Evolutionary conservation across 2,888 invertebrate genomes (phyloP).

Genomic region (Lepetodrilus schrolli): DNA sequence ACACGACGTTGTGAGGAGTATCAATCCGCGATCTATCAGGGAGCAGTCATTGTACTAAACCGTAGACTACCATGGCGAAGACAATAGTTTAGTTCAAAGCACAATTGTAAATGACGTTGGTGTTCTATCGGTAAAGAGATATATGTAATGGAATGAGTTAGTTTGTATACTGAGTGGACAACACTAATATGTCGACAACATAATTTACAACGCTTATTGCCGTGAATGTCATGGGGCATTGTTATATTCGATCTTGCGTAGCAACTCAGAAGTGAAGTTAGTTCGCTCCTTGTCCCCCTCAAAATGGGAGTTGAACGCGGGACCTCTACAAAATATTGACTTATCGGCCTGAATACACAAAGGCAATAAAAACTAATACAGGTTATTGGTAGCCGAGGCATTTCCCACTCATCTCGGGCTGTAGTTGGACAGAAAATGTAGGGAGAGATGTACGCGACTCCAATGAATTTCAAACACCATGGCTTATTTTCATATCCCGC

Average conservation of each 20-base stretch:
- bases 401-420: not conserved
- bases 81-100: not conserved
- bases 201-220: conserved; percentile 23
- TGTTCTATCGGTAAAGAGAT: not conserved
- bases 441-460: not conserved
- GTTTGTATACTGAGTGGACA: conserved; percentile 2
- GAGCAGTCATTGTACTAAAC: conserved; percentile 16
- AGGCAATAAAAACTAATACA: conserved; percentile 9
- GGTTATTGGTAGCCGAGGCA: not conserved
- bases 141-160: conserved; percentile 12
- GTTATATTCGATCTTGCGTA: not conserved
- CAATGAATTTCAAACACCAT: not conserved
- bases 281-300: conserved; percentile 12
- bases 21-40: conserved; percentile 24
- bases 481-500: not conserved
- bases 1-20: conserved; percentile 14
- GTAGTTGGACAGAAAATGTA: conserved; percentile 12
- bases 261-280: conserved; percentile 4
- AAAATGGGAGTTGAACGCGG: conserved; percentile 14
- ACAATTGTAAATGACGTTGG: conserved; percentile 17
- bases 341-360: conserved; percentile 23
- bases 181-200: conserved; percentile 1
- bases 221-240: not conserved
- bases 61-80: conserved; percentile 6
- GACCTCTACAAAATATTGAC: conserved; percentile 17